Conservation (phyloP, 2,888 invertebrate genomes). For the Eurytoma adleriae region DNA sequence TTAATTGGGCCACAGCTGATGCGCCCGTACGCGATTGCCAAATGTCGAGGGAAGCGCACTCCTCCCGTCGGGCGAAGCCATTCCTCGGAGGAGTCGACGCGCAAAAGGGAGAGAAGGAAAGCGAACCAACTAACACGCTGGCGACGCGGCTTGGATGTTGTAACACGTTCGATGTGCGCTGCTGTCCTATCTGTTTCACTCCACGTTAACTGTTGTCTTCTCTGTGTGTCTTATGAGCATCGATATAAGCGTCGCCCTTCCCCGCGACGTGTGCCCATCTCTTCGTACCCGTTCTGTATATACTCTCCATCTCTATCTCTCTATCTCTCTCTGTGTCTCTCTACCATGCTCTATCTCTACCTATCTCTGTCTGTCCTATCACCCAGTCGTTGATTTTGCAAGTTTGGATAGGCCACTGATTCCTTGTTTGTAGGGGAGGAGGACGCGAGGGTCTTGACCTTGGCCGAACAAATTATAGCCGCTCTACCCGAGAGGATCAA, state of each 20-base stretch:
- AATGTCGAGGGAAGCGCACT: neutral
- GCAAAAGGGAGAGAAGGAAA: neutral
- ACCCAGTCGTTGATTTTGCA: slow-evolving; percentile 59
- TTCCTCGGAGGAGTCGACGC: neutral
- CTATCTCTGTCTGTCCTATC: neutral
- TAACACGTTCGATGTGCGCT: slow-evolving; percentile 61
- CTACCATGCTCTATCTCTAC: slow-evolving; percentile 1
- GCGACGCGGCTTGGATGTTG: slow-evolving; percentile 64
- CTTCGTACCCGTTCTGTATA: neutral
- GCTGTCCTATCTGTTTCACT: slow-evolving; percentile 57
- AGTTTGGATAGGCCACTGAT: slow-evolving; percentile 68
- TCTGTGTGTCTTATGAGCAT: slow-evolving; percentile 14
- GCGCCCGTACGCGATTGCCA: slow-evolving; percentile 4
- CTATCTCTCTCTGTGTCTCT: slow-evolving; percentile 16
- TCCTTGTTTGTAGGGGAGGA: slow-evolving; percentile 87
- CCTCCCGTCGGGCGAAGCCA: too few relatives aligned
- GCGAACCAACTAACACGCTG: neutral
- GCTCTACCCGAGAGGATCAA: slow-evolving; percentile 99
- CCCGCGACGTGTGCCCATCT: slow-evolving; percentile 7
- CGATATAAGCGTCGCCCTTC: neutral
- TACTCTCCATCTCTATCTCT: neutral
- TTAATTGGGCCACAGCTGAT: neutral
- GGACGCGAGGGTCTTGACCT: slow-evolving; percentile 92
- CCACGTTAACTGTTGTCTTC: too few relatives aligned
- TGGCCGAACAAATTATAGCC: slow-evolving; percentile 98